Evolutionary conservation across 2,888 invertebrate species (phyloP).

Genomic region (Rotaria macrura): DNA sequence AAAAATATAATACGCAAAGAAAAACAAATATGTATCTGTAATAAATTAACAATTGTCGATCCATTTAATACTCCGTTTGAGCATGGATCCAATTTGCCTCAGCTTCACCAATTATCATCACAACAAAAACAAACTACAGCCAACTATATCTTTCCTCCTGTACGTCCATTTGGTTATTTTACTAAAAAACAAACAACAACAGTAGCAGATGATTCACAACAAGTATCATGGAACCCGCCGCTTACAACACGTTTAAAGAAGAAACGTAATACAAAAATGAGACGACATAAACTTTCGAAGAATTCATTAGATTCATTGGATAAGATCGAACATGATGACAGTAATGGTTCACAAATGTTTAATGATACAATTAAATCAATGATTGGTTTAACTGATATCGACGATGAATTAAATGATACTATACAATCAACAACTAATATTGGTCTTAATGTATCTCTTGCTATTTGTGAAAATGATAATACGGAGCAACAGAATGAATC

Average conservation of each 20-base stretch:
- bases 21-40: background rate
- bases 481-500: background rate
- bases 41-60: conserved; percentile 15
- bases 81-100: background rate
- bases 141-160: conserved; percentile 9
- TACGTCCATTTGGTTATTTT: conserved; percentile 15
- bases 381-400: background rate
- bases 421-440: background rate
- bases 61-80: background rate
- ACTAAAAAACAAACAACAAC: background rate
- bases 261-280: background rate
- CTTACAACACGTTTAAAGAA: background rate
- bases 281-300: background rate
- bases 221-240: background rate
- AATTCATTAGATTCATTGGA: background rate
- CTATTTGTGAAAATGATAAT: background rate
- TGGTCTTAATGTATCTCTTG: background rate
- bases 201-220: background rate
- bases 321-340: background rate
- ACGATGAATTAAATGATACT: background rate
- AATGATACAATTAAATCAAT: background rate
- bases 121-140: background rate
- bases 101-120: background rate
- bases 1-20: background rate
- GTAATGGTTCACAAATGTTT: background rate